Percentiles rank a stretch among this genome's conserved stretches.
Conservation (phyloP, 2,888 invertebrate species). For the Cartodere bifasciata region DNA sequence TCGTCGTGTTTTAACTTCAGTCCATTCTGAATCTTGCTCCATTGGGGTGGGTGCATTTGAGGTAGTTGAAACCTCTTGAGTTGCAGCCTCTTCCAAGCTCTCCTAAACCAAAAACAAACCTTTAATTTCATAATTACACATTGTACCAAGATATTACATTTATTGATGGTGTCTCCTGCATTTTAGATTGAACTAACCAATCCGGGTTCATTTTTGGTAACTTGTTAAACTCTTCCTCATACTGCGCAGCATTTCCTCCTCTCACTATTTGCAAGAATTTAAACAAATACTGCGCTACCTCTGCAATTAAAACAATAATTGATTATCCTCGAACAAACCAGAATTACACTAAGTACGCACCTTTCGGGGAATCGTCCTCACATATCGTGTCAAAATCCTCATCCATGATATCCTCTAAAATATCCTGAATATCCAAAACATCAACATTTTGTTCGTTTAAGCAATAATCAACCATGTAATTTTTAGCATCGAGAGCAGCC, state of each 20-base stretch:
- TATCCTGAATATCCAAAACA: conserved; percentile 46
- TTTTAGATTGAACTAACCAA: conserved; percentile 19
- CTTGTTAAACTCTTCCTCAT: conserved; percentile 43
- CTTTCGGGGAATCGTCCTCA: conserved; percentile 55
- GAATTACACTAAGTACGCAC: conserved; percentile 28
- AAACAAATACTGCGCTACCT: conserved; percentile 44
- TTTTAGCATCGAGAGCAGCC: conserved; percentile 45
- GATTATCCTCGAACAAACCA: not conserved
- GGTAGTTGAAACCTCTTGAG: conserved; percentile 11
- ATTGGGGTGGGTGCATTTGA: conserved; percentile 18
- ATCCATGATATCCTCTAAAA: conserved; percentile 58
- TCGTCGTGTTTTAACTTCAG: conserved; percentile 43
- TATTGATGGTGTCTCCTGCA: conserved; percentile 12
- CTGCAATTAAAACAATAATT: conserved; percentile 31
- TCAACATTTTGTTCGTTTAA: conserved; percentile 43
- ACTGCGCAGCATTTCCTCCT: conserved; percentile 43
- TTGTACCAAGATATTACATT: conserved; percentile 3
- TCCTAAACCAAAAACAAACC: not conserved
- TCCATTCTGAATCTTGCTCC: conserved; percentile 52
- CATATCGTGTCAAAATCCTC: conserved; percentile 61
- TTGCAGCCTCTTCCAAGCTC: conserved; percentile 2
- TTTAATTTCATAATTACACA: not conserved
- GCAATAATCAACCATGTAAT: conserved; percentile 51
- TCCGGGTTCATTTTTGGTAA: conserved; percentile 43
- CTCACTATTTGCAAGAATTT: conserved; percentile 44